These are phyloP conservation scores for Perognathus longimembris DNA, from an alignment of 2,113 vertebrate species.

Conservation along the genomic window DNA sequence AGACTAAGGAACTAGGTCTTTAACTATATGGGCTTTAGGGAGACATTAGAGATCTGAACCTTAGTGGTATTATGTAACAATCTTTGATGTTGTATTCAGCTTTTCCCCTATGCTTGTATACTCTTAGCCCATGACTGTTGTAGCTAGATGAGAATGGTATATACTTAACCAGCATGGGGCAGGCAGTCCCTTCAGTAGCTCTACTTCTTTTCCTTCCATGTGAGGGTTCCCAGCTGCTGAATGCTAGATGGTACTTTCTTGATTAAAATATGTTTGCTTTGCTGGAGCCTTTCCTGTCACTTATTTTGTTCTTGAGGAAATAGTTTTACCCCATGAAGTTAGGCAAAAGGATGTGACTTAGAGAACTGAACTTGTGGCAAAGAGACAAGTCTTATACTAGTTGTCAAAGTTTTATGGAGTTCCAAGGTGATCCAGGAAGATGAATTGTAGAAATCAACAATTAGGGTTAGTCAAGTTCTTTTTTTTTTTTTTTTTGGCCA, in stretches of 20 bases:
- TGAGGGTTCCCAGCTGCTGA: neutral
- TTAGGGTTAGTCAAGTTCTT: too few relatives aligned
- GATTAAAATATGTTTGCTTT: neutral
- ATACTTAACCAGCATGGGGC: neutral
- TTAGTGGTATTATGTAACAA: neutral
- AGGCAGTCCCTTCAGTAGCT: neutral
- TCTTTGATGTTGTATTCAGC: neutral
- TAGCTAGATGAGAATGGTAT: neutral
- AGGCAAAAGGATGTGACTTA: conserved; percentile 24
- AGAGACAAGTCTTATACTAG: neutral
- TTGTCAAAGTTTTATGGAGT: neutral
- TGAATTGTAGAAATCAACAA: conserved; percentile 23
- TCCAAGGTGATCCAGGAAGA: neutral
- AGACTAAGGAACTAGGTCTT: neutral
- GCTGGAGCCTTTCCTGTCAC: neutral
- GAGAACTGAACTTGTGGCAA: neutral
- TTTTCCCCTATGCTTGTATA: neutral
- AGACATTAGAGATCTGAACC: neutral
- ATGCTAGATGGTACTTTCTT: neutral
- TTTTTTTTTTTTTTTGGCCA: too few relatives aligned
- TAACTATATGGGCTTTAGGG: neutral
- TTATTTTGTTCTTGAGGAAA: conserved; percentile 49
- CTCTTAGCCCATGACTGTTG: neutral
- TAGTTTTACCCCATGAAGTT: conserved; percentile 1
- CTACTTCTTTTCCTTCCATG: neutral